These are phyloP conservation scores for Onychomys leucogaster DNA, from an alignment of 2,797 vertebrate species.

Conservation along the genomic window DNA sequence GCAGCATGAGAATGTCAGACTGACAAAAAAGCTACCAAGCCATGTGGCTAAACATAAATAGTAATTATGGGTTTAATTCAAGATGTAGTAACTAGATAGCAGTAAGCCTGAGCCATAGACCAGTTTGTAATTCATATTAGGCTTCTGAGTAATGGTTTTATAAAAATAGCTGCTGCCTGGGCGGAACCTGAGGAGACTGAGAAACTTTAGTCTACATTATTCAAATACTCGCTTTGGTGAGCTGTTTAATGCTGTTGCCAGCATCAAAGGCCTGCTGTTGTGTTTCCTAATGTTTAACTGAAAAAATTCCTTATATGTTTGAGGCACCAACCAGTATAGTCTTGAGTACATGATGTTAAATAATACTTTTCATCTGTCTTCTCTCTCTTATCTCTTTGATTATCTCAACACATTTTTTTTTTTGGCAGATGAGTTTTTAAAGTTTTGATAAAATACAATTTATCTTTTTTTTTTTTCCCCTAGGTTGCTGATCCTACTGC, in stretches of 20 bases:
- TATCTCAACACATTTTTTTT: not conserved
- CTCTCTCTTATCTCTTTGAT: not conserved
- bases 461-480: constrained; percentile 8
- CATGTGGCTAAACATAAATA: too few relatives aligned
- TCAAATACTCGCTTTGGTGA: not conserved
- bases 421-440: not conserved
- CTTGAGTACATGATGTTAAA: not conserved
- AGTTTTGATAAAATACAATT: not conserved
- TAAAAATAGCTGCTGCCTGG: too few relatives aligned
- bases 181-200: too few relatives aligned
- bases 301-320: not conserved
- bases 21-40: too few relatives aligned
- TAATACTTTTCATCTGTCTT: not conserved
- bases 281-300: not conserved
- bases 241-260: not conserved
- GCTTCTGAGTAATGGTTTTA: too few relatives aligned
- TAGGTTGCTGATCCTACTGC: not conserved
- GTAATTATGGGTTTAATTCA: too few relatives aligned
- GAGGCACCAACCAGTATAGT: not conserved
- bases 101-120: too few relatives aligned
- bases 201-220: too few relatives aligned
- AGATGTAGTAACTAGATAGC: too few relatives aligned
- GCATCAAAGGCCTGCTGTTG: not conserved
- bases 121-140: too few relatives aligned
- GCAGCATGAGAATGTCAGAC: too few relatives aligned